Conservation (phyloP, 2,888 invertebrate genomes). For the Mimas tiliae region DNA sequence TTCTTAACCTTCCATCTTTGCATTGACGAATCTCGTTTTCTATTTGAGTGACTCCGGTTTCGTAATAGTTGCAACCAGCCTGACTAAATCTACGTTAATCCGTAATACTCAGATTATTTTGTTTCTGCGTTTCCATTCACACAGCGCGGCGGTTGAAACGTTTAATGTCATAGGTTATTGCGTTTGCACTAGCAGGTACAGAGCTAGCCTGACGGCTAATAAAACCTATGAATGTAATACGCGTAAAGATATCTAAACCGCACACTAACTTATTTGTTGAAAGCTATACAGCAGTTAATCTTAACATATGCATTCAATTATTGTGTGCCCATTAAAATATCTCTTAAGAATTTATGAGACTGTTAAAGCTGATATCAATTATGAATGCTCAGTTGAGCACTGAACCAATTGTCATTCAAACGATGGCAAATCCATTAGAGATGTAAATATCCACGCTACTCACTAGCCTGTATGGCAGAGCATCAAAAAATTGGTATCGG, state of each 20-base stretch:
- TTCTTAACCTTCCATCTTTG: slow-evolving; percentile 68
- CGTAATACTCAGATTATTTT: slow-evolving; percentile 43
- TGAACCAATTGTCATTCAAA: slow-evolving; percentile 20
- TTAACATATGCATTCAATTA: slow-evolving; percentile 28
- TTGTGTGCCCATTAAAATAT: slow-evolving; percentile 33
- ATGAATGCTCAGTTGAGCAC: slow-evolving; percentile 15
- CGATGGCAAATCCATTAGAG: slow-evolving; percentile 36
- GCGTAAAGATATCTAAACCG: slow-evolving; percentile 55
- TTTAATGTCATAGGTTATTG: slow-evolving; percentile 57
- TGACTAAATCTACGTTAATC: slow-evolving; percentile 52
- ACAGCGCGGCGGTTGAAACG: slow-evolving; percentile 41
- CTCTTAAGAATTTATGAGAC: slow-evolving; percentile 31
- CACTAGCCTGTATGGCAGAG: slow-evolving; percentile 24
- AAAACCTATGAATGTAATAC: slow-evolving; percentile 59
- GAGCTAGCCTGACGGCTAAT: slow-evolving; percentile 50
- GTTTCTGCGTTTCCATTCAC: slow-evolving; percentile 36
- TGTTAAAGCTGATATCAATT: slow-evolving; percentile 21
- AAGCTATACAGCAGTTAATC: slow-evolving; percentile 38
- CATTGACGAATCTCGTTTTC: slow-evolving; percentile 62
- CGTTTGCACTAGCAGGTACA: slow-evolving; percentile 47
- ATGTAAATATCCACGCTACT: slow-evolving; percentile 28
- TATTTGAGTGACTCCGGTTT: slow-evolving; percentile 61
- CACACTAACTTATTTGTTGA: slow-evolving; percentile 38
- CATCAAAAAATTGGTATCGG: slow-evolving; percentile 32
- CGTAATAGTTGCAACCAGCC: slow-evolving; percentile 53